Percentiles rank a stretch among this genome's conserved stretches.
Conservation (phyloP, 2,797 vertebrate species). For the Orestias chungarensis region DNA sequence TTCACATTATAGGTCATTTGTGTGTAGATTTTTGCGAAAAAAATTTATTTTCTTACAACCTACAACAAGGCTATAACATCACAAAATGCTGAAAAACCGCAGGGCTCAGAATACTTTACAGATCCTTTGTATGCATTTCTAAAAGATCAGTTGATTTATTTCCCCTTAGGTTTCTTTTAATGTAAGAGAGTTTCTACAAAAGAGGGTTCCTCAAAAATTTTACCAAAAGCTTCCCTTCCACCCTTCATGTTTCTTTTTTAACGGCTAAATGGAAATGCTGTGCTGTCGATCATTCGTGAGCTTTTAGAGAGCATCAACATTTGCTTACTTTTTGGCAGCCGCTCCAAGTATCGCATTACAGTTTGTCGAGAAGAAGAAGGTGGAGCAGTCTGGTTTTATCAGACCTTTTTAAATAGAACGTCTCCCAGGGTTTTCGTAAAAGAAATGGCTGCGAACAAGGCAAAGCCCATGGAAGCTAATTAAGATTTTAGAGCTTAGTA, state of each 20-base stretch:
- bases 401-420: slow-evolving; percentile 1
- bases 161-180: neutral
- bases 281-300: neutral
- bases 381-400: slow-evolving; percentile 33
- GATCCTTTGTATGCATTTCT: no score
- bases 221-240: neutral
- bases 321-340: neutral
- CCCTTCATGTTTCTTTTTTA: neutral
- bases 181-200: neutral
- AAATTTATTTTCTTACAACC: no score
- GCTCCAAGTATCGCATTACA: neutral
- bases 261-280: neutral
- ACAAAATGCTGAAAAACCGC: no score
- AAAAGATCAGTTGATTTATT: neutral
- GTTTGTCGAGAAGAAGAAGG: neutral
- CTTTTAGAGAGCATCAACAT: neutral
- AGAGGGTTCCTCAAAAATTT: neutral
- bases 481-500: neutral
- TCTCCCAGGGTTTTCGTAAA: neutral
- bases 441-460: neutral
- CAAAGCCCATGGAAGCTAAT: neutral
- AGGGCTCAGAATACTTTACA: no score
- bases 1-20: no score
- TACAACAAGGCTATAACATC: no score
- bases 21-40: no score